A percentile compares a stretch with the other conserved stretches of the same genome.
Evolutionary conservation across 2,797 vertebrate genomes (phyloP).

Genomic region (Echiichthys vipera): DNA sequence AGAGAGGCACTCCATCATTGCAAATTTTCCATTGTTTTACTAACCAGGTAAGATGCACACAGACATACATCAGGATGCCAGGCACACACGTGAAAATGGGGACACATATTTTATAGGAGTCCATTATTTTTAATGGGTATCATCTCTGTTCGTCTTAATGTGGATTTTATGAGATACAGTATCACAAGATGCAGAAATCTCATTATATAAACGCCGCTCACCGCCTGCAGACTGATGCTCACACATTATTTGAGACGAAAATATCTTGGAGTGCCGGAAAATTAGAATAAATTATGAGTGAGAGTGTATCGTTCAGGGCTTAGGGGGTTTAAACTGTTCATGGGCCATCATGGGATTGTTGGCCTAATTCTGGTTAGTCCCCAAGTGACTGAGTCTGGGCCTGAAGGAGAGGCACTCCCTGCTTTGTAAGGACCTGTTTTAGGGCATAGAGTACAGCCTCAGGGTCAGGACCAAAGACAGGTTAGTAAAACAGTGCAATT

Average conservation of each 20-base stretch:
- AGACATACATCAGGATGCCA: too few species aligned
- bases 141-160: background rate
- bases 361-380: background rate
- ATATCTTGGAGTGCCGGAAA: background rate
- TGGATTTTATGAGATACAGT: background rate
- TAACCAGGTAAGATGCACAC: too few species aligned
- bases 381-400: background rate
- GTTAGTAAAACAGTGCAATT: background rate
- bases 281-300: background rate
- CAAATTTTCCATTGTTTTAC: too few species aligned
- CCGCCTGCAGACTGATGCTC: background rate
- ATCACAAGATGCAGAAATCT: background rate
- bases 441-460: background rate
- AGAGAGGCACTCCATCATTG: too few species aligned
- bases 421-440: background rate
- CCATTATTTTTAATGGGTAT: constrained; percentile 1
- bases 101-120: too few species aligned
- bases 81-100: too few species aligned
- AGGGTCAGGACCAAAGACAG: background rate
- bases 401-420: background rate
- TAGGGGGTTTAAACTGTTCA: background rate
- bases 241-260: background rate
- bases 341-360: background rate
- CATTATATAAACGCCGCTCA: background rate
- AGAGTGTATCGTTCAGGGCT: background rate